Evolutionary conservation across 2,797 vertebrate genomes (phyloP).

Genomic region (Hydrolagus colliei): DNA sequence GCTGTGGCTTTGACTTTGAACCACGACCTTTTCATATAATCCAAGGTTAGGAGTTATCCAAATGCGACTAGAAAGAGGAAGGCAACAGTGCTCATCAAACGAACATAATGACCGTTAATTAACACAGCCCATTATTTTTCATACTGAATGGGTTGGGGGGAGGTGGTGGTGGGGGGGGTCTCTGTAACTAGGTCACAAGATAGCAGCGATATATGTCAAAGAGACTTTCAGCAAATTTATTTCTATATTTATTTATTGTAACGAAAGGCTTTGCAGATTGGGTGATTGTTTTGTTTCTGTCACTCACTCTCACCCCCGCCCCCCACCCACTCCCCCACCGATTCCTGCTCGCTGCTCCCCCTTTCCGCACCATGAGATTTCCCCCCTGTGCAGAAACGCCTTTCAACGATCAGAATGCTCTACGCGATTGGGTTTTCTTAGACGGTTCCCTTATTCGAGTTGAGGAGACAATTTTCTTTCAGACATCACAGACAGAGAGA

Average conservation of each 20-base stretch:
- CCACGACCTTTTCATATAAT: slow-evolving; percentile 43
- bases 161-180: neutral
- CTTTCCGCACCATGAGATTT: neutral
- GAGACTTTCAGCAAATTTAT: slow-evolving; percentile 13
- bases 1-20: slow-evolving; percentile 57
- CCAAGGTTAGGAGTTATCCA: slow-evolving; percentile 29
- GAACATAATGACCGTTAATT: slow-evolving; percentile 29
- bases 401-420: slow-evolving; percentile 12
- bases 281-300: no score
- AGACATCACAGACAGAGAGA: neutral
- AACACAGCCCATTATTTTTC: slow-evolving; percentile 10
- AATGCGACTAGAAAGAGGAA: slow-evolving; percentile 8
- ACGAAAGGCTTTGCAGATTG: slow-evolving; percentile 10
- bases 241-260: neutral
- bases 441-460: neutral
- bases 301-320: no score
- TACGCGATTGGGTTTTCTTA: neutral
- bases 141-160: no score
- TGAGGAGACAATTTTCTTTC: slow-evolving; percentile 15
- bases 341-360: neutral
- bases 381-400: neutral
- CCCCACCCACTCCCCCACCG: no score
- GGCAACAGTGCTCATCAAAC: slow-evolving; percentile 16
- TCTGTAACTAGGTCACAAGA: neutral
- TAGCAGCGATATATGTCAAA: slow-evolving; percentile 24